phyloP scores from a whole-genome alignment of 2,888 invertebrate genomes.

The Escarpia spicata region DNA sequence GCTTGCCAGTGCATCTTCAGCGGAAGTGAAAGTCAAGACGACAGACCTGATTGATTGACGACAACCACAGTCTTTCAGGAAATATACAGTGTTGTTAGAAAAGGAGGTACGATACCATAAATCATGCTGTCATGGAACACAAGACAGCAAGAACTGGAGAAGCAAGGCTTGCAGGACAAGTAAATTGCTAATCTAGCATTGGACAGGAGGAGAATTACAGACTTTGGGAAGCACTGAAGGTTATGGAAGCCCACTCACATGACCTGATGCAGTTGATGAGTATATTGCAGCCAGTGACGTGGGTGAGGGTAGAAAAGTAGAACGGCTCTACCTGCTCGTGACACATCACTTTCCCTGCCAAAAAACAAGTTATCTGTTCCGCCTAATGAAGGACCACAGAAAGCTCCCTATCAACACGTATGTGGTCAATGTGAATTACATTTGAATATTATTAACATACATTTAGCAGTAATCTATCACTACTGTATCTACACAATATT shows the following conservation, averaged over 20 bases:
- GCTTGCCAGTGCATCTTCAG: not conserved
- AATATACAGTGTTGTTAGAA: not conserved
- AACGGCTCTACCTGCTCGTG: too few relatives aligned
- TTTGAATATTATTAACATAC: too few relatives aligned
- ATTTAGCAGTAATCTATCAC: too few relatives aligned
- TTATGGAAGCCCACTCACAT: slow-evolving; percentile 23
- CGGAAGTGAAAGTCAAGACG: not conserved
- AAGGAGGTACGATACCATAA: not conserved
- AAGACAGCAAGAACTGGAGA: not conserved
- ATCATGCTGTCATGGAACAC: not conserved
- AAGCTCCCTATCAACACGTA: too few relatives aligned
- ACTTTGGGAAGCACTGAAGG: not conserved
- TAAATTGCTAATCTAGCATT: not conserved
- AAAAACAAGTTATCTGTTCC: too few relatives aligned
- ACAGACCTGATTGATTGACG: not conserved
- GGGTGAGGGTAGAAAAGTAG: too few relatives aligned
- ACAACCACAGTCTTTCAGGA: not conserved
- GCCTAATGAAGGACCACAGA: too few relatives aligned
- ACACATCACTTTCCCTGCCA: too few relatives aligned
- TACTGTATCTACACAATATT: too few relatives aligned
- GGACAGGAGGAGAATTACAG: not conserved
- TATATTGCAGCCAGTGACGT: too few relatives aligned
- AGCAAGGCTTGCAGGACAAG: slow-evolving; percentile 8
- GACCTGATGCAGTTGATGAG: not conserved
- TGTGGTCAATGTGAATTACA: too few relatives aligned